These are phyloP conservation scores for Coregonus suidteri DNA, from an alignment of 2,797 vertebrate genomes.

Conservation along the genomic window DNA sequence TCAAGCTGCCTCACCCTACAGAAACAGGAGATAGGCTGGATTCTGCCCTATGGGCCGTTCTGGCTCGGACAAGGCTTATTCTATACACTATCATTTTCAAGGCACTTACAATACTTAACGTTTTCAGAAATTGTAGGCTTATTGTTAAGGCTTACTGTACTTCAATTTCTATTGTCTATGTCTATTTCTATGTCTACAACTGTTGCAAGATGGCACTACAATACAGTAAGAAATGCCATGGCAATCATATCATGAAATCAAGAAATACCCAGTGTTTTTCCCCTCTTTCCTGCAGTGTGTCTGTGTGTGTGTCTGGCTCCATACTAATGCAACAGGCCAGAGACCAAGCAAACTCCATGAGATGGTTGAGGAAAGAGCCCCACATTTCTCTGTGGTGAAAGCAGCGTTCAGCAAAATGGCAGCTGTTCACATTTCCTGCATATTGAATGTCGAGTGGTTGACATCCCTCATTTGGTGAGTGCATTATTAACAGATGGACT, in stretches of 20 bases:
- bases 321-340: not conserved
- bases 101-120: not conserved
- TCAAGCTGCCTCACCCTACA: not conserved
- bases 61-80: not conserved
- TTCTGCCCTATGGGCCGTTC: not conserved
- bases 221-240: not conserved
- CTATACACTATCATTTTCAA: not conserved
- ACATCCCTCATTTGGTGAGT: slow-evolving; percentile 57
- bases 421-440: slow-evolving; percentile 75
- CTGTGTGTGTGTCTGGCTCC: not conserved
- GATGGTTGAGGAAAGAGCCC: not conserved
- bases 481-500: slow-evolving; percentile 74
- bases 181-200: not conserved
- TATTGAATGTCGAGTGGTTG: slow-evolving; percentile 67
- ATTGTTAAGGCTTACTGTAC: not conserved
- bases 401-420: slow-evolving; percentile 59
- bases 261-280: not conserved
- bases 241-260: not conserved
- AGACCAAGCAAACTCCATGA: not conserved
- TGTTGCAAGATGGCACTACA: not conserved
- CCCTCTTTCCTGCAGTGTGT: not conserved
- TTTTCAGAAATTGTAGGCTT: not conserved
- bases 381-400: slow-evolving; percentile 50
- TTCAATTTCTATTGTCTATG: not conserved
- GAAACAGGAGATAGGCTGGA: not conserved